Base-by-base conservation (phyloP, 1,140 invertebrate genomes). In the Sarcophaga bullata region DNA sequence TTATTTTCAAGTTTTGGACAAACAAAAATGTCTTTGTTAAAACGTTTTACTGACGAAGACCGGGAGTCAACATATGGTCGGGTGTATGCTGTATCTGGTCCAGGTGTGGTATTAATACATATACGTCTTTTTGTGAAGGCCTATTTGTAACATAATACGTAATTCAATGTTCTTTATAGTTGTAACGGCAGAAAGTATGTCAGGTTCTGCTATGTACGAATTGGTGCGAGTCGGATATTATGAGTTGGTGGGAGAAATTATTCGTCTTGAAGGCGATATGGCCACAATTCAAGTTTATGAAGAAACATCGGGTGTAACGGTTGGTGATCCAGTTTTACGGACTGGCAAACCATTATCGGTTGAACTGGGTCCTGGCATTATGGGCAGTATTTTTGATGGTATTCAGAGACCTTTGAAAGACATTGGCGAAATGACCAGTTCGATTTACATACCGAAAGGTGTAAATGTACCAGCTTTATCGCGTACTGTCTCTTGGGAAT, bases 121-220 rank as follows among this genome's bases (percentile, higher is more conserved):
- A 8, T 19, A 19, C n/a, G 1, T 58, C 1, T 58, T 58, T 58
- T 58, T 52, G 13, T 25, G 0, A 68, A 19, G n/a, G 8, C n/a
- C 8, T 37, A 4, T 2, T 37, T 50, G 76, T 7, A n/a, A 8
- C 50, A 17, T 15, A 68, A 19, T 17, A 17, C 15, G 8, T 80
- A 9, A 58, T 54, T 73, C 6, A 11, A 58, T 68, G 47, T 49
- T 85, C 90, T 93, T 81, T 37, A 84, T 90, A 99, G 99, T 99
- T 87, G 98, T 99, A 52, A 99, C 97, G 17, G 99, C 99, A 82
- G 97, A 99, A 91, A 96, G 97, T 89, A 99, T 99, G 99, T 95
- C 97, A 84, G 99, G 99, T 84, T 97, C 98, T 11, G 98, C 98
- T 93, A 99, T 99, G 98, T 99, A 99, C 94, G 99, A 99, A 91